These are phyloP conservation scores for Synanthedon andrenaeformis DNA, from an alignment of 2,888 invertebrate species.

Conservation along the genomic window DNA sequence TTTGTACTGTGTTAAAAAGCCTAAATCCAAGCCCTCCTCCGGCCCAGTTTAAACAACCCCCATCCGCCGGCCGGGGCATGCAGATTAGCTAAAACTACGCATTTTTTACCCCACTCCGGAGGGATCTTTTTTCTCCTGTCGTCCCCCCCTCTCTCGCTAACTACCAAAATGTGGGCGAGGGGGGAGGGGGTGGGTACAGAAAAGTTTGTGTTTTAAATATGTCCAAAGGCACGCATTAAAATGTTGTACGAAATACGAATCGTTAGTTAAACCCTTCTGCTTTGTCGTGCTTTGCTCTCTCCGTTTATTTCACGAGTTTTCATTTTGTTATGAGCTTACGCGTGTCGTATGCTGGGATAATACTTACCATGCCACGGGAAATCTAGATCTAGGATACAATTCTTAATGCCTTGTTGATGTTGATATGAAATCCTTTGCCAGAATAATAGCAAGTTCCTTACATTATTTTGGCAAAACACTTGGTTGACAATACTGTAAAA, in stretches of 20 bases:
- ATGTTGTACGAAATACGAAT: slow-evolving; percentile 58
- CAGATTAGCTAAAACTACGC: slow-evolving; percentile 78
- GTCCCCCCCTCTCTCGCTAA: slow-evolving; percentile 38
- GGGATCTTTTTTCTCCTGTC: slow-evolving; percentile 48
- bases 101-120: slow-evolving; percentile 70
- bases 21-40: slow-evolving; percentile 45
- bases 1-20: slow-evolving; percentile 68
- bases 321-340: no score
- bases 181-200: slow-evolving; percentile 29
- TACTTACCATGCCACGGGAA: no score
- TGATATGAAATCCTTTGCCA: no score
- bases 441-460: no score
- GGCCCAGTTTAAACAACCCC: slow-evolving; percentile 28
- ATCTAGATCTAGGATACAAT: no score
- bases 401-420: no score
- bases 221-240: slow-evolving; percentile 66
- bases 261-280: slow-evolving; percentile 38
- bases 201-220: slow-evolving; percentile 69
- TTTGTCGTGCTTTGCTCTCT: slow-evolving; percentile 10
- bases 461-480: no score
- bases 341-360: no score
- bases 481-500: no score
- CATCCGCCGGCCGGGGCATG: slow-evolving; percentile 42
- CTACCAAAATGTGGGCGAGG: slow-evolving; percentile 59
- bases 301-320: slow-evolving; percentile 1